Conservation (phyloP, 2,113 vertebrate species). For the Lycocorax pyrrhopterus region DNA sequence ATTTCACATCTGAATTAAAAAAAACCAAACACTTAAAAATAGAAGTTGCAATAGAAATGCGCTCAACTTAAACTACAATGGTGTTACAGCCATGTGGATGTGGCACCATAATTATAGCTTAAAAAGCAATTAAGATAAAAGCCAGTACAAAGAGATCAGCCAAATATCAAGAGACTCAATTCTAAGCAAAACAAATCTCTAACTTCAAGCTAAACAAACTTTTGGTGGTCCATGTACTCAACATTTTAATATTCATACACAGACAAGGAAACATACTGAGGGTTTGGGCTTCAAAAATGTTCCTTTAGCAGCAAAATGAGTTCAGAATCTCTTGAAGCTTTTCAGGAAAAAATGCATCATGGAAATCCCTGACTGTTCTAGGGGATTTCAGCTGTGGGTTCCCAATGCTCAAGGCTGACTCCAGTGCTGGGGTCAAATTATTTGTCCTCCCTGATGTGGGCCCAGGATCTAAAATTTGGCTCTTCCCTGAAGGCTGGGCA, state of each 20-base stretch:
- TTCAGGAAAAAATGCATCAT: background rate
- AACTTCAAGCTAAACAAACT: conserved; percentile 58
- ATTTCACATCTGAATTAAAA: conserved; percentile 7
- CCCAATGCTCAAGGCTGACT: background rate
- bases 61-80: background rate
- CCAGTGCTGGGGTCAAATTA: background rate
- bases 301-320: background rate
- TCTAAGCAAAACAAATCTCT: conserved; percentile 54
- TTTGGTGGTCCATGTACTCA: conserved; percentile 24
- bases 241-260: conserved; percentile 25
- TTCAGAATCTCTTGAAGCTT: background rate
- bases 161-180: conserved; percentile 61
- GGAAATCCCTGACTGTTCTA: background rate
- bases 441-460: fast-evolving
- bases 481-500: background rate
- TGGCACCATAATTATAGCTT: conserved; percentile 44
- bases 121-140: conserved; percentile 60
- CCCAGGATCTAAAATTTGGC: background rate
- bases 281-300: background rate
- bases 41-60: background rate
- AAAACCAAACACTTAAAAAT: background rate
- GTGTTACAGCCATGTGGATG: background rate
- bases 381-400: background rate
- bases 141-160: conserved; percentile 40
- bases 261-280: background rate